These are phyloP conservation scores for Aplochiton taeniatus DNA, from an alignment of 2,797 vertebrate genomes.

Conservation along the genomic window DNA sequence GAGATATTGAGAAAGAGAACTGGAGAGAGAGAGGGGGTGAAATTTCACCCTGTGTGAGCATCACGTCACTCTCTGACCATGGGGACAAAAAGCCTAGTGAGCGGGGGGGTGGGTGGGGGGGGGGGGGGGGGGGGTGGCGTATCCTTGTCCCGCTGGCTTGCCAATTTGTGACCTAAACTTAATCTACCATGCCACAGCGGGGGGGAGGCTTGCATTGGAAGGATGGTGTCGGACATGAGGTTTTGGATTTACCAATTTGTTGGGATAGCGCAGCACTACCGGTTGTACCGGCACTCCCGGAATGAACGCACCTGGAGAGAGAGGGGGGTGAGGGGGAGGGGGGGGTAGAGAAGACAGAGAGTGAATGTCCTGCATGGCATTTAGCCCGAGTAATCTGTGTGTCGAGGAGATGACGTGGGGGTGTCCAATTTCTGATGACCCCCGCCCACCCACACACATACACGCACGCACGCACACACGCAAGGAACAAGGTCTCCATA, in stretches of 20 bases:
- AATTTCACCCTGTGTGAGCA: constrained; percentile 66
- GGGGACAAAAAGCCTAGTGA: constrained; percentile 26
- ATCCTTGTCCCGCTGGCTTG: too few species aligned
- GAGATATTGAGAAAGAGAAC: constrained; percentile 15
- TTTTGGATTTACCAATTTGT: constrained; percentile 84
- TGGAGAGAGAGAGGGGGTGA: constrained; percentile 46
- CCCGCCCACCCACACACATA: too few species aligned
- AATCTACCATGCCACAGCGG: not conserved
- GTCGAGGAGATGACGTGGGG: too few species aligned
- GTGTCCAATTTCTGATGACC: too few species aligned
- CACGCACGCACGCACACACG: too few species aligned
- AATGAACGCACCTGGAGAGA: constrained; percentile 87
- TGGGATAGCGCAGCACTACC: constrained; percentile 90
- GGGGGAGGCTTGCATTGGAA: not conserved
- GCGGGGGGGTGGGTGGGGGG: not conserved
- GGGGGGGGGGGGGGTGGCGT: not conserved
- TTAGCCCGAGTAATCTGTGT: too few species aligned
- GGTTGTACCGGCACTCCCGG: constrained; percentile 95
- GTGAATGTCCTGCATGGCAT: too few species aligned
- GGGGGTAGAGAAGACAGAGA: not conserved
- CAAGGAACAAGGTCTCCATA: too few species aligned
- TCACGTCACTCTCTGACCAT: constrained; percentile 44
- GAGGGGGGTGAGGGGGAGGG: constrained; percentile 17
- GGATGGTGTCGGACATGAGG: not conserved
- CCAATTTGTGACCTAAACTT: too few species aligned